Evolutionary conservation across 2,888 invertebrate species (phyloP), one percentile per base, ranked within the genome.

Genomic region (Proisotoma minuta): DNA sequence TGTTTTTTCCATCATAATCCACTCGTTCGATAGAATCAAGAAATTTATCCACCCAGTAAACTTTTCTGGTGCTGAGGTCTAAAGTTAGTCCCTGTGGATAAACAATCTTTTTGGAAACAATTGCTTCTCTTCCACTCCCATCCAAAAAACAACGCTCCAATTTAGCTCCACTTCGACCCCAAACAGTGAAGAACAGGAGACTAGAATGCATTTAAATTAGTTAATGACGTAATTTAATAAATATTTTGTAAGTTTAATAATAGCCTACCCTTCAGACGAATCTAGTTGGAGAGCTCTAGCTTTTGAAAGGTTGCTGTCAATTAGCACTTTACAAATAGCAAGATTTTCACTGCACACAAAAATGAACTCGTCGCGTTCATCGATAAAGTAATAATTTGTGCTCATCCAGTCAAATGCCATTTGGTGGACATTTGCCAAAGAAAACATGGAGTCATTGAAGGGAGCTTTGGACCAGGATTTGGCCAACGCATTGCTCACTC

Each of bases 361-460:
- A 71, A 91, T 83, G 77, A 85, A 82, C 76, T 85, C 85, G 68
- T 84, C 82, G 59, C 80, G 80, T 74, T 82, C 84, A 78, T 88
- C 89, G 74, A 86, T 80, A 76, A 91, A 83, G 80, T 91, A 94
- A 90, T 91, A 91, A 80, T 91, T 91, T 74, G 84, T 84, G 18
- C 88, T 84, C 61, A 91, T 80, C 93, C 93, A 94, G 79, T 94
- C 93, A 69, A 87, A 78, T 4, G 86, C 85, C 75, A 92, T 81
- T 76, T 87, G 87, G 69, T 84, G 85, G 68, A 91, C 86, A 69
- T 84, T 88, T 87, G 78, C 66, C 76, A 73, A 61, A 66, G 62
- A 65, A 56, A 61, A 67, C 59, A 26, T 12, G 56, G 51, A 62
- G 18, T 49, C 5, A 63, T 8, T 34, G 15, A 34, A 34, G 34